Percentiles rank a stretch among this genome's conserved stretches.
Conservation (phyloP, 2,113 vertebrate species). For the Spilogale gracilis region DNA sequence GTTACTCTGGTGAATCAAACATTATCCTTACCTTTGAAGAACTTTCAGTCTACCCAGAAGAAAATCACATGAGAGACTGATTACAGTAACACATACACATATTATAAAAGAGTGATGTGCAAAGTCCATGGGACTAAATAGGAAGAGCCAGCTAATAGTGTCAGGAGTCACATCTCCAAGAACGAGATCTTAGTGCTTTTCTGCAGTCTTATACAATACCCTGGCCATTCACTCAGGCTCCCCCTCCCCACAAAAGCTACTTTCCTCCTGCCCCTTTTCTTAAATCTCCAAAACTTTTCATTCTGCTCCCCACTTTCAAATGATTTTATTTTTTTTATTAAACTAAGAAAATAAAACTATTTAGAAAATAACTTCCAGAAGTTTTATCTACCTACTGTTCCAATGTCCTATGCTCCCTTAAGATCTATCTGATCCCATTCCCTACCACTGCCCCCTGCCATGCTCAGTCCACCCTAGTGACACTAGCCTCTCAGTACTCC, state of each 20-base stretch:
- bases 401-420: accelerated
- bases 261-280: not conserved
- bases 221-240: not conserved
- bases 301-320: not conserved
- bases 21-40: not conserved
- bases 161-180: not conserved
- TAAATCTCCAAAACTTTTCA: not conserved
- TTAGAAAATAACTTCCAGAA: not conserved
- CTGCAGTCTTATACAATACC: accelerated
- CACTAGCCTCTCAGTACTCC: not conserved
- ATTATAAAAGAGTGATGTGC: not conserved
- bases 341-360: not conserved
- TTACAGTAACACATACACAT: not conserved
- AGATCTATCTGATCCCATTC: no score
- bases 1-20: not conserved
- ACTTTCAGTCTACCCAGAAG: not conserved
- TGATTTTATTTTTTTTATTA: not conserved
- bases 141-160: not conserved
- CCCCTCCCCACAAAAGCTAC: not conserved
- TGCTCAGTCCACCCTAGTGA: not conserved
- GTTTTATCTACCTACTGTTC: not conserved
- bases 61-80: not conserved
- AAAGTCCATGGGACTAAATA: not conserved
- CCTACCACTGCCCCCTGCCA: accelerated
- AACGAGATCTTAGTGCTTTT: not conserved